These are phyloP conservation scores for Brachionus manjavacas DNA, from an alignment of 1,140 invertebrate genomes.

Conservation along the genomic window DNA sequence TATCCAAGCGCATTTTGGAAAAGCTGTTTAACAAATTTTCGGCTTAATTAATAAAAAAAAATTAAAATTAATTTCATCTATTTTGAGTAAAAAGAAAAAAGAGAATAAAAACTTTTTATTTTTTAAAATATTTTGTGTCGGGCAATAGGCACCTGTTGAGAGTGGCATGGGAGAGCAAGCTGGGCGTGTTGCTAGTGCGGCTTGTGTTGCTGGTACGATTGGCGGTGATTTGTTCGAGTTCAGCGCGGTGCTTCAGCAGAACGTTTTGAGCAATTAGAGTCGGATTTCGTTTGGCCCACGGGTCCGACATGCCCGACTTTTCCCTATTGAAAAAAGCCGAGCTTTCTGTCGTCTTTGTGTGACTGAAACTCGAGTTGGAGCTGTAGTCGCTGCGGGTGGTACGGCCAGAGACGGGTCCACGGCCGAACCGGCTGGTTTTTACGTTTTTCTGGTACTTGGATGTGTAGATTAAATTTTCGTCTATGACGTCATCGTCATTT, in stretches of 20 bases:
- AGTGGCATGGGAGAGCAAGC: neutral
- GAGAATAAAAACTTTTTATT: neutral
- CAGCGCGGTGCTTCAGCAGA: constrained; percentile 15
- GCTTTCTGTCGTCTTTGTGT: neutral
- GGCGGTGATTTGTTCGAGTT: constrained; percentile 29
- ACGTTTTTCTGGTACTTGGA: neutral
- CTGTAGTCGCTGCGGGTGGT: constrained; percentile 16
- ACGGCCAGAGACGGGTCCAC: neutral
- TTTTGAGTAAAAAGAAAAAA: neutral
- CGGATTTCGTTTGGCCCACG: constrained; percentile 38
- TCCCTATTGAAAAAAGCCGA: neutral
- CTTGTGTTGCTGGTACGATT: neutral
- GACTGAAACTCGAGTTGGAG: neutral
- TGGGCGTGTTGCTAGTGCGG: constrained; percentile 19
- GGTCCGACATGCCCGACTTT: neutral
- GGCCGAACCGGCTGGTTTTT: neutral
- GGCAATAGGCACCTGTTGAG: constrained; percentile 18
- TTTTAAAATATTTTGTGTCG: constrained; percentile 42
- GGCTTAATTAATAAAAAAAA: neutral
- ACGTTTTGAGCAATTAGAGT: constrained; percentile 38
- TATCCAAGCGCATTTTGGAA: neutral
- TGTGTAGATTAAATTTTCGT: constrained; percentile 1
- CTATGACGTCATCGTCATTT: neutral
- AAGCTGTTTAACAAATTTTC: neutral
- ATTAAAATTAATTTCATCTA: neutral